Evolutionary conservation across 2,797 vertebrate species (phyloP), one percentile per base, ranked within the genome.

Genomic region (Brachymystax lenok): DNA sequence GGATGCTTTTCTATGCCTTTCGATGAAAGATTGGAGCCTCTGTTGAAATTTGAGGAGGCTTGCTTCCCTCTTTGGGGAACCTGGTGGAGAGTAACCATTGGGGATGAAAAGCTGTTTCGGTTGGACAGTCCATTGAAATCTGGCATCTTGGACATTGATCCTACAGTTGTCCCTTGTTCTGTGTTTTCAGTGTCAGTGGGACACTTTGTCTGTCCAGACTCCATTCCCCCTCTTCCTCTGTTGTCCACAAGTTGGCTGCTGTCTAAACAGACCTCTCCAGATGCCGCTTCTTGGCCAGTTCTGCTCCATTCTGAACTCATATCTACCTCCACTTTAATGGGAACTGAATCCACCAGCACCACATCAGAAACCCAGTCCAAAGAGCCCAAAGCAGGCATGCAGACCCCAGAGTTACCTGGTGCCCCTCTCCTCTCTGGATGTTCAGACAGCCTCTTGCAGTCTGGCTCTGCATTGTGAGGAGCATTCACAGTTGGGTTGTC

Each of bases 281-380:
- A 28, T 30, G 14, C 16, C 21, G 7, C 24, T 5, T 70, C 75
- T n/a, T 70, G 46, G 13, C 64, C 56, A 3, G 33, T 40, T 66
- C 71, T 30, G 71, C 61, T 77, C 77, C 77, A 79, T 7, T 59
- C 59, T n/a, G 56, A 76, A 40, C 59, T 69, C 67, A 74, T 74
- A 17, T 74, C 80, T 61, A 33, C 75, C 68, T 82, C 80, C 51
- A 74, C 71, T 74, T 82, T 82, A 30, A 82, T 71, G 12, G 77
- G 71, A 24, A 71, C 50, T 3, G 77, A 73, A 21, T 52, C 71
- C 51, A 46, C 71, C 16, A 77, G 3, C 21, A 74, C 72, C 28
- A 77, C 30, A 67, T 74, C 71, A 5, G 79, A 72, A 3, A 77
- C 59, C 79, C 79, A 80, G 67, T 77, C 75, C 52, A 61, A 16